Evolutionary conservation across 2,113 vertebrate species (phyloP).

Genomic region (Crocuta crocuta): DNA sequence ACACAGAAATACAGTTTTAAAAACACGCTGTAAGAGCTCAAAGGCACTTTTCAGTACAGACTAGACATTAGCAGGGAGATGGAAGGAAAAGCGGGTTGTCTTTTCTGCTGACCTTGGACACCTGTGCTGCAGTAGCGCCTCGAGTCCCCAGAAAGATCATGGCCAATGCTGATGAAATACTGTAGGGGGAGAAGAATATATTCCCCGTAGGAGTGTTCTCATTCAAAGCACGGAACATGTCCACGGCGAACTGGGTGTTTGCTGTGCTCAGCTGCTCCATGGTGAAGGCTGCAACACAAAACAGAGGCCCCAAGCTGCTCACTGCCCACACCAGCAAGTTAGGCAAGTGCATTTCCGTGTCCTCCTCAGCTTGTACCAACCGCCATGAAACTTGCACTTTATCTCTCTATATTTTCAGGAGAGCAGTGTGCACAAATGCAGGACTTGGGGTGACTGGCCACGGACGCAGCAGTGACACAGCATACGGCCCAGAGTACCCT

Average conservation of each 20-base stretch:
- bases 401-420: no score
- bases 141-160: constrained; percentile 85
- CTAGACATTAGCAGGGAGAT: not conserved
- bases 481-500: accelerated
- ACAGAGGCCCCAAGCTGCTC: not conserved
- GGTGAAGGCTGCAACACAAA: constrained; percentile 75
- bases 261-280: constrained; percentile 85
- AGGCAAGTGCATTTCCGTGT: accelerated
- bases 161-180: constrained; percentile 85
- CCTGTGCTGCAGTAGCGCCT: constrained; percentile 81
- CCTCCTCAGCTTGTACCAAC: not conserved
- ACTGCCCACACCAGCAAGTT: accelerated
- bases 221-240: constrained; percentile 80
- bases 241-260: constrained; percentile 84
- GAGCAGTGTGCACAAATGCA: not conserved
- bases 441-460: no score
- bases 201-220: constrained; percentile 79
- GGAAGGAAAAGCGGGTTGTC: accelerated
- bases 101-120: constrained; percentile 85
- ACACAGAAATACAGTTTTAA: not conserved
- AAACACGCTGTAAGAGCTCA: not conserved
- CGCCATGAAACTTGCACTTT: not conserved
- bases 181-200: constrained; percentile 86
- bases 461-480: not conserved
- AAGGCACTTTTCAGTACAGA: not conserved